phyloP scores from a whole-genome alignment of 2,888 invertebrate species.

The Ptychoptera contaminata region DNA sequence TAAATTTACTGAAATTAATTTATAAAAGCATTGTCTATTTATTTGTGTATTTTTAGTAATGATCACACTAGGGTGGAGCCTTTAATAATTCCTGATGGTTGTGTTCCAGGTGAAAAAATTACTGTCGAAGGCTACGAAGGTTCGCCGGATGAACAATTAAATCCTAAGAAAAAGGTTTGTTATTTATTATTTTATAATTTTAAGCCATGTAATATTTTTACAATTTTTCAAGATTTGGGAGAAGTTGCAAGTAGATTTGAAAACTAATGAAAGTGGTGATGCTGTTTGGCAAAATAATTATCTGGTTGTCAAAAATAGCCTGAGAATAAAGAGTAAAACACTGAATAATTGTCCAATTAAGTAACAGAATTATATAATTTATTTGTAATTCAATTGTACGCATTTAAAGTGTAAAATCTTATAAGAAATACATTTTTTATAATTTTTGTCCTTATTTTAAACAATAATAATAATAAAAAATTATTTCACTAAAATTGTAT shows the following conservation, averaged over 20 bases:
- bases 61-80: slow-evolving; percentile 76
- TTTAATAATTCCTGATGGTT: slow-evolving; percentile 56
- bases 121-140: slow-evolving; percentile 73
- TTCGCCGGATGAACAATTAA: slow-evolving; percentile 67
- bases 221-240: slow-evolving; percentile 51
- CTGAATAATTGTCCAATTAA: slow-evolving; percentile 73
- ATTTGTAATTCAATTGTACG: no score
- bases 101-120: slow-evolving; percentile 70
- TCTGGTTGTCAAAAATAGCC: slow-evolving; percentile 50
- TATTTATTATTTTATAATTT: not conserved
- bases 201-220: not conserved
- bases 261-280: slow-evolving; percentile 49
- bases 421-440: no score
- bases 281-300: slow-evolving; percentile 79
- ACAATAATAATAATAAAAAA: no score
- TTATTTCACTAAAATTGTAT: no score
- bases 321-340: slow-evolving; percentile 56
- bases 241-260: slow-evolving; percentile 65
- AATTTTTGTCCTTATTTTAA: no score
- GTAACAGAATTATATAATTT: no score
- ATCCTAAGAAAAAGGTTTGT: slow-evolving; percentile 82
- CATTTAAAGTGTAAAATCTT: no score
- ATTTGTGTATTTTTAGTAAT: slow-evolving; percentile 31
- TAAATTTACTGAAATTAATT: slow-evolving; percentile 23
- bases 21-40: not conserved